Evolutionary conservation across 1,140 invertebrate species (phyloP).

Genomic region (Amphibalanus amphitrite): DNA sequence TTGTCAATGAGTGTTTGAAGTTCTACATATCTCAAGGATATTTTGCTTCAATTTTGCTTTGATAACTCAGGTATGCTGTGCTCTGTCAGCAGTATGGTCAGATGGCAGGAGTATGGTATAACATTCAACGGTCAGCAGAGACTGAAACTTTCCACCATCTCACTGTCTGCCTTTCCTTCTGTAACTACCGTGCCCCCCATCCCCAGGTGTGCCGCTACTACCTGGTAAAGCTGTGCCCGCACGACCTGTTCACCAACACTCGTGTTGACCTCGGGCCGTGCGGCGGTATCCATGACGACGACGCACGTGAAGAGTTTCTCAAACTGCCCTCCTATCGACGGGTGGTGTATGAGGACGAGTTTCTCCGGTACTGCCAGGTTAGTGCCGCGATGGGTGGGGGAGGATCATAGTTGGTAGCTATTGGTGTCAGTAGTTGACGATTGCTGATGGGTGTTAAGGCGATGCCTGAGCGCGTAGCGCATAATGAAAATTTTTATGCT

Average conservation of each 20-base stretch:
- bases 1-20: background rate
- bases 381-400: too few species aligned
- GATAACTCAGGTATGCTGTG: background rate
- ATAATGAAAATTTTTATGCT: too few species aligned
- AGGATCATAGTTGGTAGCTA: too few species aligned
- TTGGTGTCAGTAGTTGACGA: too few species aligned
- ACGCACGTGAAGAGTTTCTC: slow-evolving; percentile 33
- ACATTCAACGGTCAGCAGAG: background rate
- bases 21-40: background rate
- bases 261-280: slow-evolving; percentile 71
- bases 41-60: too few species aligned
- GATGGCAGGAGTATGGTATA: background rate
- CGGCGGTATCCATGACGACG: slow-evolving; percentile 84
- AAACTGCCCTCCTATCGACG: slow-evolving; percentile 48
- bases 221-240: slow-evolving; percentile 89
- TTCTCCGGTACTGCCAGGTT: slow-evolving; percentile 74
- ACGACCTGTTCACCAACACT: slow-evolving; percentile 94
- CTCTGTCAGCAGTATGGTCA: background rate
- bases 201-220: slow-evolving; percentile 85
- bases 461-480: too few species aligned
- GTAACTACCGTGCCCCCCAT: too few species aligned
- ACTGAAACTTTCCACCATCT: background rate
- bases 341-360: slow-evolving; percentile 85
- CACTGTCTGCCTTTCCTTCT: background rate
- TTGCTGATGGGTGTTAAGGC: too few species aligned